A percentile compares a stretch with the other conserved stretches of the same genome.
These are phyloP conservation scores for Heterotilapia buettikoferi DNA, from an alignment of 2,113 vertebrate genomes.

Conservation along the genomic window DNA sequence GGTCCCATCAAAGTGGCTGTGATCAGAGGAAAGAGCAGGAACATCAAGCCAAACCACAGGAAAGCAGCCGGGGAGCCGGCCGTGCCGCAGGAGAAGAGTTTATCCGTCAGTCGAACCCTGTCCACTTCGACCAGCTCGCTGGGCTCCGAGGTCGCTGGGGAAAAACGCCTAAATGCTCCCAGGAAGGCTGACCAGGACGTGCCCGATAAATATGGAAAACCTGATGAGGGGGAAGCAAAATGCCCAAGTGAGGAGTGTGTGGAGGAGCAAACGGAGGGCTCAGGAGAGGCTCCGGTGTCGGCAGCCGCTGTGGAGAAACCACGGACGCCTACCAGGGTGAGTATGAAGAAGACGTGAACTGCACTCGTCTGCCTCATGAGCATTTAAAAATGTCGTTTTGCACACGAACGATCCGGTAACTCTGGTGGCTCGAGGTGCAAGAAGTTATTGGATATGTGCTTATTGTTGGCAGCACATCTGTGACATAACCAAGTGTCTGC, in stretches of 20 bases:
- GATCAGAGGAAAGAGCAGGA: not conserved
- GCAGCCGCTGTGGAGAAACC: not conserved
- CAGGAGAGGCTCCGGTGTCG: not conserved
- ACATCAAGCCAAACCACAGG: not conserved
- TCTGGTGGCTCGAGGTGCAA: not conserved
- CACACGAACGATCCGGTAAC: rapidly evolving
- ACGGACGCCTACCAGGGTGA: not conserved
- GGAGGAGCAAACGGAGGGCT: not conserved
- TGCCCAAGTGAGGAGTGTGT: not conserved
- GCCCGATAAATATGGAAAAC: not conserved
- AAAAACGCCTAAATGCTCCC: not conserved
- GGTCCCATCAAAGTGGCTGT: slow-evolving; percentile 19
- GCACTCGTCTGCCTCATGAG: not conserved
- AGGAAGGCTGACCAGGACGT: not conserved
- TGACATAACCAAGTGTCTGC: rapidly evolving
- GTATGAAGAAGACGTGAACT: rapidly evolving
- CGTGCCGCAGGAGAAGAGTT: not conserved
- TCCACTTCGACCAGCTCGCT: not conserved
- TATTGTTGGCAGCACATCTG: not conserved
- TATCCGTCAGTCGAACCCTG: not conserved
- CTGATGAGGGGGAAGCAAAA: not conserved
- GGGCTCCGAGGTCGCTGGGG: slow-evolving; percentile 5
- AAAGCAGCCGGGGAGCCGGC: not conserved
- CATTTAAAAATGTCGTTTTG: not conserved
- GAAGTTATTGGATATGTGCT: rapidly evolving